A percentile compares a stretch with the other conserved stretches of the same genome.
Conservation (phyloP, 2,797 vertebrate species). For the Siniperca scherzeri region DNA sequence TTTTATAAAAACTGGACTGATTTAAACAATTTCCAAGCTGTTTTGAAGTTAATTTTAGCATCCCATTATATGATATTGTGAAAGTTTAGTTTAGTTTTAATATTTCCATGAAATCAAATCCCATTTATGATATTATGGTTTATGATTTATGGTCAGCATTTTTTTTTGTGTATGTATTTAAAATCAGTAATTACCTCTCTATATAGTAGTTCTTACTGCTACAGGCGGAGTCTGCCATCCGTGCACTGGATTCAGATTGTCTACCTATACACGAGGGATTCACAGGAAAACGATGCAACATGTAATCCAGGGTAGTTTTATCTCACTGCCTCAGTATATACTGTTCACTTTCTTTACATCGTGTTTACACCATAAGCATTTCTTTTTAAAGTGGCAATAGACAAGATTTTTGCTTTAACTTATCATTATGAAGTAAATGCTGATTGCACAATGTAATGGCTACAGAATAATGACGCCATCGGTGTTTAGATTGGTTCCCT, state of each 20-base stretch:
- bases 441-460: no score
- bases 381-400: no score
- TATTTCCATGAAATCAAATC: neutral
- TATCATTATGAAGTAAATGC: no score
- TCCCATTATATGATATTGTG: neutral
- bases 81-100: neutral
- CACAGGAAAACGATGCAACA: neutral
- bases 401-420: no score
- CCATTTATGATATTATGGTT: neutral
- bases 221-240: neutral
- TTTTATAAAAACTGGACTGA: constrained; percentile 28
- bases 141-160: neutral
- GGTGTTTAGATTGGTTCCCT: no score
- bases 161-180: no score
- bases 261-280: neutral
- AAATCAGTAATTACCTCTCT: no score
- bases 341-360: neutral
- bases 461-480: no score
- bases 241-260: neutral
- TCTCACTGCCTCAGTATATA: neutral
- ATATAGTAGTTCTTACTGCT: neutral
- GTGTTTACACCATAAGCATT: no score
- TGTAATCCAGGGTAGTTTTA: neutral
- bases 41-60: neutral
- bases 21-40: constrained; percentile 47